These are phyloP conservation scores for Machaerirhynchus nigripectus DNA, from an alignment of 2,113 vertebrate species.

Conservation along the genomic window DNA sequence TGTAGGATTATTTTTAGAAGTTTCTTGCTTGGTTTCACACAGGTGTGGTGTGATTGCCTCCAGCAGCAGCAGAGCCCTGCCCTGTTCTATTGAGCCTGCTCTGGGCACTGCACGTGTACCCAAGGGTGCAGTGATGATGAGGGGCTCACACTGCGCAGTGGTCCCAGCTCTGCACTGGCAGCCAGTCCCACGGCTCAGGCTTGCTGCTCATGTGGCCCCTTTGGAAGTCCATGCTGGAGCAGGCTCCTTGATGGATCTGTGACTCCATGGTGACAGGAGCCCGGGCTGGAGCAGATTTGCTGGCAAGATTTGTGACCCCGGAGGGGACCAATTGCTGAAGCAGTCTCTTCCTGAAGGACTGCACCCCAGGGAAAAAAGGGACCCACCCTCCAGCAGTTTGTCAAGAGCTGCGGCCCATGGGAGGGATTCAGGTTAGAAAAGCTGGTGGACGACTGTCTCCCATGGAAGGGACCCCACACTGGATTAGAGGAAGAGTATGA, in stretches of 20 bases:
- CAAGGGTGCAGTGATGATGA: no score
- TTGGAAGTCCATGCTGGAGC: background rate
- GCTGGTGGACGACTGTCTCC: background rate
- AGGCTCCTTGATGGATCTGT: background rate
- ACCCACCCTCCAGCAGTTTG: accelerated
- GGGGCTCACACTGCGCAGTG: accelerated
- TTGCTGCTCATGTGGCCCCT: background rate
- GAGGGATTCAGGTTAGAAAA: background rate
- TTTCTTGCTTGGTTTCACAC: background rate
- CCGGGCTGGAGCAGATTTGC: accelerated
- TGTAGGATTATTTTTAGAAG: background rate
- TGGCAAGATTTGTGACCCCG: background rate
- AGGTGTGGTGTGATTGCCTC: background rate
- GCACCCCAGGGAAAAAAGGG: background rate
- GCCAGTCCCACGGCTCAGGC: background rate
- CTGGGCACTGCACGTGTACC: accelerated
- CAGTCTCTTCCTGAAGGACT: background rate
- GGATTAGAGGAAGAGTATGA: no score
- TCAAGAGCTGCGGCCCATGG: background rate
- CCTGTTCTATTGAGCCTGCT: accelerated
- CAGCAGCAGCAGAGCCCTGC: background rate
- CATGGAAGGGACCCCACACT: background rate
- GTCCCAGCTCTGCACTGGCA: background rate
- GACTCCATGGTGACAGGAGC: background rate
- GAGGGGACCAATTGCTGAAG: background rate